These are phyloP conservation scores for Calidris pugnax DNA, from an alignment of 2,113 vertebrate genomes.

Conservation along the genomic window DNA sequence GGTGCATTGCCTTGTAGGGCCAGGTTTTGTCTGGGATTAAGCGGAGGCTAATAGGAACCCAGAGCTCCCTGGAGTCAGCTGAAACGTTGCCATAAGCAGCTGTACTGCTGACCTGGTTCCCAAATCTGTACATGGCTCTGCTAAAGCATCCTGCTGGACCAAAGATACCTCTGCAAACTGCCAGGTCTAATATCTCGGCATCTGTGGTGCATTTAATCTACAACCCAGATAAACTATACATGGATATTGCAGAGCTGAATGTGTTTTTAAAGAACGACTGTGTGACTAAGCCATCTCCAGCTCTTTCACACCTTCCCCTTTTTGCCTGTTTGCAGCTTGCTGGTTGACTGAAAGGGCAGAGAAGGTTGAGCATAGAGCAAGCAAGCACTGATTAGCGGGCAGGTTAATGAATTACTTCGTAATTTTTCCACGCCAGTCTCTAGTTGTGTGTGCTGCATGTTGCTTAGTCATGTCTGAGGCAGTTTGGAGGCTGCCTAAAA, in stretches of 20 bases:
- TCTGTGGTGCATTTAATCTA: neutral
- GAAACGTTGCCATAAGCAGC: neutral
- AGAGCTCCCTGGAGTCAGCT: neutral
- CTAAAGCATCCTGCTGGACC: neutral
- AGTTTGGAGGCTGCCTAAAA: neutral
- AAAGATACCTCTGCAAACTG: neutral
- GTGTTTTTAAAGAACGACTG: neutral
- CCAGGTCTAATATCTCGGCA: neutral
- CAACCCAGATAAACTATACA: accelerated
- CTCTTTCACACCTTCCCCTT: neutral
- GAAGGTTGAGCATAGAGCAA: neutral
- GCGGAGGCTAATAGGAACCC: neutral
- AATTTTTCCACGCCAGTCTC: neutral
- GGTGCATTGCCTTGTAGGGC: neutral
- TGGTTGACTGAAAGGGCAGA: neutral
- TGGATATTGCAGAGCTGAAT: accelerated
- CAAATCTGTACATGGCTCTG: neutral
- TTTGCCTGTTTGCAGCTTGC: neutral
- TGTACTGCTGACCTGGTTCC: neutral
- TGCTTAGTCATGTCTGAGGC: neutral
- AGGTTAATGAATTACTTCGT: neutral
- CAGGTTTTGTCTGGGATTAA: slow-evolving; percentile 32
- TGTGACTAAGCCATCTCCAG: accelerated
- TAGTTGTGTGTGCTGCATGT: neutral
- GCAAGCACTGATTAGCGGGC: neutral